Evolutionary conservation across 2,113 vertebrate genomes (phyloP).

Genomic region (Thunnus thynnus): DNA sequence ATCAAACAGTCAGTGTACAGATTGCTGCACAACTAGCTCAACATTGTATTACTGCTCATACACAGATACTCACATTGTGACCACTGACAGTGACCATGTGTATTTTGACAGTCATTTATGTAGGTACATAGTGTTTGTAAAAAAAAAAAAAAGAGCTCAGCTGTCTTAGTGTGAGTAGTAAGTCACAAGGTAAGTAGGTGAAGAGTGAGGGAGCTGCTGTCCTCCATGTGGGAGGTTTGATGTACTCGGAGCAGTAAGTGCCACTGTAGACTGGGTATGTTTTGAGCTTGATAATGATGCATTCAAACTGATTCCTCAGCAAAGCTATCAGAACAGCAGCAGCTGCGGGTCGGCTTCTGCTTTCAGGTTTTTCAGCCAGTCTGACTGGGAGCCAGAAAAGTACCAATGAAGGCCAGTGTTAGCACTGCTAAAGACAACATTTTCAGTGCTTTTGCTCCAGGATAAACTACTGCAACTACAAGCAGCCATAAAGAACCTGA

Average conservation of each 20-base stretch:
- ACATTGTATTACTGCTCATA: not conserved
- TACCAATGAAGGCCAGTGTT: not conserved
- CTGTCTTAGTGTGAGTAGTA: not conserved
- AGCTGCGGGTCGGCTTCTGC: constrained; percentile 8
- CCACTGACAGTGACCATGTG: not conserved
- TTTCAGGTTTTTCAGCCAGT: constrained; percentile 7
- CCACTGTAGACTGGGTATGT: constrained; percentile 31
- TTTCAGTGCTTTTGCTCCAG: not conserved
- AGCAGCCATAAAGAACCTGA: not conserved
- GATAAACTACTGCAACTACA: not conserved
- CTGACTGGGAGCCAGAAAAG: constrained; percentile 5
- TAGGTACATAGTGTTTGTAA: not conserved
- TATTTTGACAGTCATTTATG: constrained; percentile 1
- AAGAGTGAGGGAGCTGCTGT: constrained; percentile 8
- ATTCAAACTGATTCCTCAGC: constrained; percentile 46
- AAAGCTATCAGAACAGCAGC: constrained; percentile 45
- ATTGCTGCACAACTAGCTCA: not conserved
- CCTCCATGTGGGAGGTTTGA: constrained; percentile 42
- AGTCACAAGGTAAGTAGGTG: not conserved
- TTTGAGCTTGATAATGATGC: constrained; percentile 54
- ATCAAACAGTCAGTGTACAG: not conserved
- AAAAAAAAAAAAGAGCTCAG: not conserved
- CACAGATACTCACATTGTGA: not conserved
- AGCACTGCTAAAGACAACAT: not conserved
- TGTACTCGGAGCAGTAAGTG: constrained; percentile 22